Percentiles rank a stretch among this genome's conserved stretches.
Conservation (phyloP, 2,888 invertebrate species). For the Poecilus cupreus region DNA sequence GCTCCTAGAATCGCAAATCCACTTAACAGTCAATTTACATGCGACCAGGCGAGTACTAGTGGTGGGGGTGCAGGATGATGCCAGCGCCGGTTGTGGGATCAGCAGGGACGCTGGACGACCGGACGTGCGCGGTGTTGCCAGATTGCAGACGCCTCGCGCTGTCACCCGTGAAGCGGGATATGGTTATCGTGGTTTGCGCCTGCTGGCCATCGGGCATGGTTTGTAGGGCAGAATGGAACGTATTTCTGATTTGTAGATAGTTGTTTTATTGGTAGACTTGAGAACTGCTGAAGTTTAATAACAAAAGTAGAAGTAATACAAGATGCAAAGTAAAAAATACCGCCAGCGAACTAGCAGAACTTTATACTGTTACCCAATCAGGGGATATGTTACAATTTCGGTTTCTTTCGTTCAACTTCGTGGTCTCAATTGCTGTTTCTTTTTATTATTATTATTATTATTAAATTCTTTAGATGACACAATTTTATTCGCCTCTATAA, state of each 20-base stretch:
- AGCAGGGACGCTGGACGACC: neutral
- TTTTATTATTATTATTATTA: too few species aligned
- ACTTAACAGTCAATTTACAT: conserved; percentile 55
- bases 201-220: neutral
- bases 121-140: conserved; percentile 26
- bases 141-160: conserved; percentile 29
- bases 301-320: too few species aligned
- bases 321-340: too few species aligned
- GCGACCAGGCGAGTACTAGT: neutral
- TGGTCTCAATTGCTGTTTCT: too few species aligned
- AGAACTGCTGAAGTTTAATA: too few species aligned
- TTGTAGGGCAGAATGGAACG: neutral
- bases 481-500: too few species aligned
- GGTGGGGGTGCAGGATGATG: neutral
- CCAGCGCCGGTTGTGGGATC: neutral
- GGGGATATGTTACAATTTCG: too few species aligned
- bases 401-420: too few species aligned
- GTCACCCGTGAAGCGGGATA: conserved; percentile 52
- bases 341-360: too few species aligned
- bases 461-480: too few species aligned
- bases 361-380: too few species aligned
- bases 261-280: too few species aligned
- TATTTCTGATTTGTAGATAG: neutral
- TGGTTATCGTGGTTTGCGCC: conserved; percentile 9
- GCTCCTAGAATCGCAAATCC: conserved; percentile 41